phyloP scores from a whole-genome alignment of 2,113 vertebrate species.

The Pteruthius melanotis region DNA sequence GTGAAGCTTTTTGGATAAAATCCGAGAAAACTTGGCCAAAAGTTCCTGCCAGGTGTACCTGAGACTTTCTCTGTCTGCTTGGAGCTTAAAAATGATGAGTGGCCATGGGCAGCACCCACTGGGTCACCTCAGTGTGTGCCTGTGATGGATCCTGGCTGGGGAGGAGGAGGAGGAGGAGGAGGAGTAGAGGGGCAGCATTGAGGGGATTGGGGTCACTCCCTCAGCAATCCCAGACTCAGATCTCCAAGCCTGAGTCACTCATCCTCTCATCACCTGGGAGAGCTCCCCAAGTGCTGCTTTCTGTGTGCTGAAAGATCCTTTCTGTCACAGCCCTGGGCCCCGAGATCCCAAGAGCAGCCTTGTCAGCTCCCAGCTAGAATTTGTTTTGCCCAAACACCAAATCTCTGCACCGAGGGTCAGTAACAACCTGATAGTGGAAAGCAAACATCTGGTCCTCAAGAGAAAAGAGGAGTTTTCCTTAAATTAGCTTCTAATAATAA shows the following conservation, averaged over 20 bases:
- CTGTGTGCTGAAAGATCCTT: neutral
- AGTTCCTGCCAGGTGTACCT: neutral
- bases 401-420: neutral
- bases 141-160: neutral
- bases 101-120: neutral
- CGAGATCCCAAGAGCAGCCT: fast-evolving
- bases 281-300: neutral
- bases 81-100: neutral
- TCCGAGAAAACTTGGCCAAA: neutral
- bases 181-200: neutral
- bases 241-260: neutral
- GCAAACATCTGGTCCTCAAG: neutral
- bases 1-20: neutral
- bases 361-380: neutral
- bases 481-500: neutral
- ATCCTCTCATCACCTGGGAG: neutral
- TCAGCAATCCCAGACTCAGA: neutral
- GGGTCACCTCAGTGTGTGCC: neutral
- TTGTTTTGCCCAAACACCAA: neutral
- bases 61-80: neutral
- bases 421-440: neutral
- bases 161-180: neutral
- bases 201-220: neutral
- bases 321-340: neutral
- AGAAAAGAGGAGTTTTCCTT: neutral